phyloP scores from a whole-genome alignment of 2,888 invertebrate species.

The Hypercompe scribonia region DNA sequence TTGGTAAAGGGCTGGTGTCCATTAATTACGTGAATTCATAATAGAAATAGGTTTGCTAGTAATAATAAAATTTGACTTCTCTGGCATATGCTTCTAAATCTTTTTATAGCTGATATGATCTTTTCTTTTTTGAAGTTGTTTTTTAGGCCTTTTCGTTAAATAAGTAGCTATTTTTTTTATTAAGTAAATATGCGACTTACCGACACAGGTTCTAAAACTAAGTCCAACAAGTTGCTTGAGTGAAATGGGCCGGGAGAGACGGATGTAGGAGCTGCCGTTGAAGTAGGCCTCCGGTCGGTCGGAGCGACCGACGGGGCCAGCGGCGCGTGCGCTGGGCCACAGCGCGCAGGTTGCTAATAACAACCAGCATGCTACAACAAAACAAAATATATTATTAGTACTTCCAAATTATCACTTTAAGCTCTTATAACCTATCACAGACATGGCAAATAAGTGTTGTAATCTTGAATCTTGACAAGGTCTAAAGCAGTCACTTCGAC shows the following conservation, averaged over 20 bases:
- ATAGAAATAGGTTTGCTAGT: too few relatives aligned
- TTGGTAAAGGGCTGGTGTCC: neutral
- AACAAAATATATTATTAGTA: neutral
- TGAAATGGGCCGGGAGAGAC: conserved; percentile 90
- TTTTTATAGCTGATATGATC: too few relatives aligned
- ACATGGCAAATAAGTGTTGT: too few relatives aligned
- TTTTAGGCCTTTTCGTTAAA: neutral
- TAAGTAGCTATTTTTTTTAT: neutral
- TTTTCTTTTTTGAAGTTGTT: too few relatives aligned
- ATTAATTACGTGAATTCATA: conserved; percentile 4
- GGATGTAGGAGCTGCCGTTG: conserved; percentile 92
- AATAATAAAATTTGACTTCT: too few relatives aligned
- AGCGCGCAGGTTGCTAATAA: conserved; percentile 54
- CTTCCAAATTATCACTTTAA: neutral
- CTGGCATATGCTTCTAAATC: too few relatives aligned
- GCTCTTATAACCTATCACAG: too few relatives aligned
- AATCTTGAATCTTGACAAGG: too few relatives aligned
- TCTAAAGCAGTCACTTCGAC: too few relatives aligned
- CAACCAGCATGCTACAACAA: conserved; percentile 60
- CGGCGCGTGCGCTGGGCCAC: conserved; percentile 55
- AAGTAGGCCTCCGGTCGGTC: conserved; percentile 93
- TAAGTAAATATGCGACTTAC: conserved; percentile 73
- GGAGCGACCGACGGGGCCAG: conserved; percentile 83
- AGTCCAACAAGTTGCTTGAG: conserved; percentile 93
- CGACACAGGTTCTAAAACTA: conserved; percentile 93